Base-by-base conservation (phyloP, 2,888 invertebrate species). In the Chrysolina oricalcia region DNA sequence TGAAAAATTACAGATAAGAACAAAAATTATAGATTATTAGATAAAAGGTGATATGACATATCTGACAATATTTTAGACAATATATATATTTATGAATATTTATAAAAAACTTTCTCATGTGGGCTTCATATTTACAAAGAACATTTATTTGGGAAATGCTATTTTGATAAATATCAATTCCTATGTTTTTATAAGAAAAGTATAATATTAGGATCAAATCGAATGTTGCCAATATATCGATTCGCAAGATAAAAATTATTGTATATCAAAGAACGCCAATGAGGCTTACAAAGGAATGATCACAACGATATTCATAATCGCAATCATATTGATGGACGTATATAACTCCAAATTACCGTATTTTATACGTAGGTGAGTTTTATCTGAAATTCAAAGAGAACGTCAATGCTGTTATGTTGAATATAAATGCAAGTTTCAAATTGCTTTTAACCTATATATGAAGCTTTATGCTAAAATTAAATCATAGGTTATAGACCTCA, bases 11-110 rank as follows among this genome's bases (percentile, higher is more conserved):
- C 66, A 77, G 64, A 66, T 74, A 73, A 75, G 50, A 70, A 72
- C 62, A 59, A 72, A 74, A 79, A 77, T 73, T 75, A 74, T 76
- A 70, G 76, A 78, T 73, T 80, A 81, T 76, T 80, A 80, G 75
- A 79, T 74, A 75, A 78, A 83, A 27, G 81, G 85, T 86, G 85
- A 86, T 85, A 85, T 82, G 79, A 84, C 82, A 85, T 84, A 84
- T 85, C 82, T 82, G 85, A 86, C 85, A 86, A 86, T 85, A 85
- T 83, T 80, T 82, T 85, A 85, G 86, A 86, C 86, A 85, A 86
- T 86, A 85, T 83, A 85, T 83, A 81, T 71, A 76, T 76, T 70
- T 81, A 81, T 78, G 80, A 81, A 81, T 81, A 80, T 79, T 80
- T 82, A 80, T 79, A 76, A 81, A 76, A 78, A 75, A 75, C 80